Evolutionary conservation across 30 jellyfish, hydroid and myxozoan genomes (phyloP), one percentile per base, ranked within the genome.

Genomic region (Hydractinia echinata): DNA sequence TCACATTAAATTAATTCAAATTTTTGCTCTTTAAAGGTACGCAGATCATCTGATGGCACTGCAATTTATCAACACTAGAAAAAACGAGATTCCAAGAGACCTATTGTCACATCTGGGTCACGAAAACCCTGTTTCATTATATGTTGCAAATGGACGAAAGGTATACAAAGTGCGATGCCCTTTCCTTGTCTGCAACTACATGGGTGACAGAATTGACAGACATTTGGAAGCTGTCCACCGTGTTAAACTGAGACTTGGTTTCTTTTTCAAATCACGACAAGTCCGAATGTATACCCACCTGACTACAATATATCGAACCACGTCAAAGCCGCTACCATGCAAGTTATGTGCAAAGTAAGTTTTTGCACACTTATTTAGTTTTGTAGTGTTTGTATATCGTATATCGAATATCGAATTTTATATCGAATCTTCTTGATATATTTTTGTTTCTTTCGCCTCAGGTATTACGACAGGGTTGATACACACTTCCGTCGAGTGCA

Each of bases 161-260:
- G 69, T 58, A 16, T 58, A 58, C 69, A 58, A 58, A 58, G 69
- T 58, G 69, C 69, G 69, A 58, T 58, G 69, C 19, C 69, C 69
- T 58, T 58, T 16, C 69, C 69, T 58, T 58, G 69, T 11, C 15
- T 58, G 69, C 69, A 11, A 16, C 15, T 58, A 58, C 19, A 16
- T 58, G 69, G 69, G 69, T 58, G 69, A 58, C 69, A 58, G 69
- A 58, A 16, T 58, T 58, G 69, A 58, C 19, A 58, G 69, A 58
- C 69, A 58, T 58, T 58, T 58, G 19, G 69, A 58, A 16, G 69
- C 69, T 11, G 19, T 58, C 19, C 69, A 58, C 69, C 19, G 18
- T 13, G 69, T 58, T 1, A 58, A 58, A 58, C 19, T 1, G 19
- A 58, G 69, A 58, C 69, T 3, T 58, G 69, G 69, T 11, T 11